A percentile compares a stretch with the other conserved stretches of the same genome.
phyloP scores from a whole-genome alignment of 2,797 vertebrate species.

The Rachycentron canadum region DNA sequence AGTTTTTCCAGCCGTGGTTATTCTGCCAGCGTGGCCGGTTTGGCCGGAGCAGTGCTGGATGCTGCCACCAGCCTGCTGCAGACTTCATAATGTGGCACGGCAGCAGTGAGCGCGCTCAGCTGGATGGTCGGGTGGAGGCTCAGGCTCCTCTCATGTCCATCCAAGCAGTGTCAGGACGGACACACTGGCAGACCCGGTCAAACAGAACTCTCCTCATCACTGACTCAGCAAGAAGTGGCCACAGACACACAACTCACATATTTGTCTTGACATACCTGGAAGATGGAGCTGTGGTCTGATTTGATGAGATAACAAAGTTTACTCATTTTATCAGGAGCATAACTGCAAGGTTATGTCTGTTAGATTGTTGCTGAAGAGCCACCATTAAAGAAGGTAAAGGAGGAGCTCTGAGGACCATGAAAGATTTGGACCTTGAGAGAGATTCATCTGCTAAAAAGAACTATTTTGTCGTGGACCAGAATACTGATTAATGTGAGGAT shows the following conservation, averaged over 20 bases:
- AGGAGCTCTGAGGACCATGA: background rate
- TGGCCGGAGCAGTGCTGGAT: conserved; percentile 35
- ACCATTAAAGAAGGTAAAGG: background rate
- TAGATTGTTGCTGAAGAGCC: background rate
- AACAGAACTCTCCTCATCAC: conserved; percentile 59
- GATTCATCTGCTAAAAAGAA: too few species aligned
- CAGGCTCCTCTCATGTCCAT: conserved; percentile 64
- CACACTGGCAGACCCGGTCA: conserved; percentile 63
- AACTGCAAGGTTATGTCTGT: conserved; percentile 1
- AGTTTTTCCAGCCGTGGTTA: conserved; percentile 33
- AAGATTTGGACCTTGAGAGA: too few species aligned
- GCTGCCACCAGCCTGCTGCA: conserved; percentile 40
- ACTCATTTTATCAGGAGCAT: conserved; percentile 1
- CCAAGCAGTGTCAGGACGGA: conserved; percentile 65
- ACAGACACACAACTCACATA: conserved; percentile 5
- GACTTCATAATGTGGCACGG: conserved; percentile 23
- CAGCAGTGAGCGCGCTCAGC: conserved; percentile 26
- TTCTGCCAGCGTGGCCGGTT: conserved; percentile 69
- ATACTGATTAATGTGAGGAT: too few species aligned
- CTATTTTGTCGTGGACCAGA: too few species aligned
- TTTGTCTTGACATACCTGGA: conserved; percentile 28
- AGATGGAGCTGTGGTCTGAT: conserved; percentile 19
- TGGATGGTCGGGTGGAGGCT: conserved; percentile 32
- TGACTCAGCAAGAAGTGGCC: conserved; percentile 67
- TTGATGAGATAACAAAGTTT: conserved; percentile 30